Evolutionary conservation across 2,797 vertebrate species (phyloP).

Genomic region (Ambastaia sidthimunki): DNA sequence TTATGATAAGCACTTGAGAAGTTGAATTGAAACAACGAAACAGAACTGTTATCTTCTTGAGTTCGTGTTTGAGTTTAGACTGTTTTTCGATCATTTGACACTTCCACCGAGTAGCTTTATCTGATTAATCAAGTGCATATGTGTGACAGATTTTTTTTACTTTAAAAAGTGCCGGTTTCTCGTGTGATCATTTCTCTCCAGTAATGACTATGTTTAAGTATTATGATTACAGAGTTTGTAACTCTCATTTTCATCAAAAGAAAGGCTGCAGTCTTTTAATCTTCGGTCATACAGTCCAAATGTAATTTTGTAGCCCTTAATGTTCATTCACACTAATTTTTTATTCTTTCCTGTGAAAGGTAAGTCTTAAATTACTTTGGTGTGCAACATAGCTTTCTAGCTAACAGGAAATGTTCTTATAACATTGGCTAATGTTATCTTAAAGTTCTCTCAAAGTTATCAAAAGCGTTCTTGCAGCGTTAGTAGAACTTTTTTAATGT

Average conservation of each 20-base stretch:
- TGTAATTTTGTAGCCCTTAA: background rate
- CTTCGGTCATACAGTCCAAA: background rate
- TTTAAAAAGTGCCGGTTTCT: background rate
- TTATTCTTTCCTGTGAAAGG: background rate
- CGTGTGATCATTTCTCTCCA: background rate
- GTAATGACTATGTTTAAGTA: background rate
- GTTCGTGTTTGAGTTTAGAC: background rate
- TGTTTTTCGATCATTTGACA: background rate
- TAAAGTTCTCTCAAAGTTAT: too few relatives aligned
- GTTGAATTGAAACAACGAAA: too few relatives aligned
- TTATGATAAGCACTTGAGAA: background rate
- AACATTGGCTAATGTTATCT: too few relatives aligned
- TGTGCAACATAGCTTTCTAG: background rate
- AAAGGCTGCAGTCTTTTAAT: background rate
- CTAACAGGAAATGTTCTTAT: too few relatives aligned
- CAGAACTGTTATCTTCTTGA: too few relatives aligned
- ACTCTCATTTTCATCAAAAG: background rate
- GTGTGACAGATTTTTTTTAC: background rate
- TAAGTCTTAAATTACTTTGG: background rate
- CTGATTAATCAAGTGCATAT: background rate
- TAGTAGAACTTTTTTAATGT: too few relatives aligned
- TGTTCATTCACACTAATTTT: background rate
- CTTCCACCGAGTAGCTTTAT: background rate
- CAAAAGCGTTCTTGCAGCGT: too few relatives aligned
- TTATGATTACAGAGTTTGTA: background rate